Base-by-base conservation (phyloP, 2,113 vertebrate species). In the Paradisaea rubra region DNA sequence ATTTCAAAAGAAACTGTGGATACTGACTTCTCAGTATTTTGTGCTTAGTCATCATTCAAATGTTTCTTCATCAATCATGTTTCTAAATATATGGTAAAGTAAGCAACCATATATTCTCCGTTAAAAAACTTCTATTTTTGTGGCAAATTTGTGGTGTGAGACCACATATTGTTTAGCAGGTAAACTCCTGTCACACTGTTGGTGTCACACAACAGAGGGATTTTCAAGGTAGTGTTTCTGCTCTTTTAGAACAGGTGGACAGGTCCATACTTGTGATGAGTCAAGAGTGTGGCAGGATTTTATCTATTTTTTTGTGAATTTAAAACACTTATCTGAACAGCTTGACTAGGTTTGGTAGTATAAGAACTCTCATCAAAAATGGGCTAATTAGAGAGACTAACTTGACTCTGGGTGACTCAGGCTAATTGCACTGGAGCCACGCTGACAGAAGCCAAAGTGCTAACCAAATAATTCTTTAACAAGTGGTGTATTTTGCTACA, bases 401-500 rank as follows among this genome's bases (percentile, higher is more conserved):
- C 41, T 91, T 88, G 69, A 60, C 44, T 93, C 27, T 59, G 15
- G 39, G 60, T 84, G 69, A 86, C 80, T 94, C 52, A 14, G 50
- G 85, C 59, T 93, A 88, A 88, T 93, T 94, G 66, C 50, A 17
- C n/a, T 73, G 54, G 63, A 91, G n/a, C 53, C 8, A 1, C 13
- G 5, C 11, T 73, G 88, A 72, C 61, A 85, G 80, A 90, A 81
- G 79, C 50, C 39, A 42, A 86, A 88, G 59, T 61, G 82, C 63
- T 45, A 30, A 81, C 69, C 56, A 92, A 94, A 88, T 86, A 88
- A 66, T 91, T 90, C 47, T 82, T 76, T 77, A 53, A 72, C 68
- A 86, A 88, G 63, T 37, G 52, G 19, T 73, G 30, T 45, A 16
- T 94, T 95, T 91, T 91, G 65, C 59, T 89, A 52, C 54, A 89